A percentile compares a stretch with the other conserved stretches of the same genome.
Conservation (phyloP, 2,797 vertebrate genomes). For the Tolypeutes matacus region DNA sequence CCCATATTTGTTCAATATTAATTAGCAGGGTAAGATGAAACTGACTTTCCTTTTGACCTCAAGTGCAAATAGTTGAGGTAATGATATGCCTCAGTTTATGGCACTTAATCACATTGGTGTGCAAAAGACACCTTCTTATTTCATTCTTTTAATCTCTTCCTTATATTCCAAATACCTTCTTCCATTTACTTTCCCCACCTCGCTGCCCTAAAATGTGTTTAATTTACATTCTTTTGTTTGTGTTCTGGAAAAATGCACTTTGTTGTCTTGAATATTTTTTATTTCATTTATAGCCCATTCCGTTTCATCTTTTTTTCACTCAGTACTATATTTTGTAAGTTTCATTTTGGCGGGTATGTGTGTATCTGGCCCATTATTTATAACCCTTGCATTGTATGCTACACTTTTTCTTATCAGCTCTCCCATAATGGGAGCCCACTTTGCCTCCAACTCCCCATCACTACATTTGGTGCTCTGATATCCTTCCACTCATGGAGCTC, state of each 20-base stretch:
- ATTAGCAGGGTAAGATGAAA: neutral
- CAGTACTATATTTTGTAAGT: neutral
- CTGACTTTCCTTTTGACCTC: conserved; percentile 23
- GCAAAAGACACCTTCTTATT: neutral
- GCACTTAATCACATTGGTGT: no score
- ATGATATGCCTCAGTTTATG: neutral
- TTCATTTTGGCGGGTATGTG: neutral
- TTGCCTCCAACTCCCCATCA: neutral
- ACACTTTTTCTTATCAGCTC: neutral
- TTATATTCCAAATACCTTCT: neutral
- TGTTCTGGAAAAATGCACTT: neutral
- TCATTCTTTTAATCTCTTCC: neutral
- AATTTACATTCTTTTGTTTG: conserved; percentile 20
- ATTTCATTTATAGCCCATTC: neutral
- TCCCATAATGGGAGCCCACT: no score
- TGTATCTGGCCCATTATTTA: neutral
- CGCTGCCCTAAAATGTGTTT: neutral
- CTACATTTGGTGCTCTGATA: neutral
- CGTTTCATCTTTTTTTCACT: neutral
- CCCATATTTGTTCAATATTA: neutral
- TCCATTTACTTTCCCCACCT: neutral
- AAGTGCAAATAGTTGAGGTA: neutral
- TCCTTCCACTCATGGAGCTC: neutral
- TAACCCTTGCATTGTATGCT: neutral
- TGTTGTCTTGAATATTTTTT: conserved; percentile 28